Base-by-base conservation (phyloP, 2,113 vertebrate species). In the Pluvianellus socialis region DNA sequence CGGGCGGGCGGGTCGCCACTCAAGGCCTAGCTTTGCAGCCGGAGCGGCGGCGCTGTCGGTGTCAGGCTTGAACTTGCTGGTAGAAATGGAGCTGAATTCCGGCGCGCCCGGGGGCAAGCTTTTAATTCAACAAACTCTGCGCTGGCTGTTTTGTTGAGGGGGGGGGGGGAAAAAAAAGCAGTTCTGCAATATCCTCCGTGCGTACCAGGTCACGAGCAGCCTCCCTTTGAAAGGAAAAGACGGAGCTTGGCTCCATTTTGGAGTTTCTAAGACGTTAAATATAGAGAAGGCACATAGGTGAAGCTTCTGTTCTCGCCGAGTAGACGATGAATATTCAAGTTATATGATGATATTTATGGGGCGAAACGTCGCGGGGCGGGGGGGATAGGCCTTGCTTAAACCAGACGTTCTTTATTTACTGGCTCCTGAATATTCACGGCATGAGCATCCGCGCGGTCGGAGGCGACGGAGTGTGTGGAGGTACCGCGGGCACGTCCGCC, bases 101-200 rank as follows among this genome's bases (percentile, higher is more conserved):
- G 9, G n/a, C 35, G 2, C 7, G 9, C 11, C 4, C 5, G 30
- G 56, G 56, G 56, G 61, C 26, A 3, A 4, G 5, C 7, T 40
- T 13, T 32, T 12, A 28, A 32, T 18, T 65, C 20, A 15, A 9
- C 35, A 5, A 5, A 12, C 14, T 8, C 72, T 14, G 38, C 63
- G 24, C 32, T 26, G 67, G 44, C 19, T 40, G 1, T 24, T 47
- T 47, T 16, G 49, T 42, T 15, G 7, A 8, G 77, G 38, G 38
- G 38, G 38, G 77, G 38, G 38, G 38, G 38, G 9, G 9, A 11
- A 6, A 5, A 28, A 35, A 3, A 4, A 27, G 35, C 6, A 7
- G 42, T 4, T 59, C 59, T 4, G 23, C 1, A 9, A 2, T 4
- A 7, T 7, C 84, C 44, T 14, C 28, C 1, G 17, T 2, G 1